phyloP scores from a whole-genome alignment of 2,888 invertebrate species.

The Thysanoteuthis rhombus region DNA sequence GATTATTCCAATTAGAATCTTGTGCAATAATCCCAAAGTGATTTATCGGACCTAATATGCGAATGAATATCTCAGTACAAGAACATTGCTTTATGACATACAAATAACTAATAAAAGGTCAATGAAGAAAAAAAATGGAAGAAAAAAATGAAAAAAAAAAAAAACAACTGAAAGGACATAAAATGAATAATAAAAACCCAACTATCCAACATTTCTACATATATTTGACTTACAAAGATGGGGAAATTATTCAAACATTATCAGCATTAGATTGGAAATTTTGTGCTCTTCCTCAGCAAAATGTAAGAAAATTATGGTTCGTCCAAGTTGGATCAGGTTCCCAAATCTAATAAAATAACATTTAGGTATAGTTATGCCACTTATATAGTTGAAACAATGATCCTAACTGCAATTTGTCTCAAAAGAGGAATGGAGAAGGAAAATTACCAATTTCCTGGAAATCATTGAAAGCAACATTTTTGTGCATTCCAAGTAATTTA shows the following conservation, averaged over 20 bases:
- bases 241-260: not conserved
- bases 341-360: not conserved
- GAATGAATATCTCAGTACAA: not conserved
- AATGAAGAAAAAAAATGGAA: not conserved
- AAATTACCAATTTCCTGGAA: too few relatives aligned
- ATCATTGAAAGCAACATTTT: not conserved
- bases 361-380: not conserved
- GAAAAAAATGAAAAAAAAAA: not conserved
- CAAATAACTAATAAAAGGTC: not conserved
- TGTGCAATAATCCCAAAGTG: not conserved
- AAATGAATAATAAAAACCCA: not conserved
- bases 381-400: not conserved
- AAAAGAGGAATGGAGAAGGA: not conserved
- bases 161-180: not conserved
- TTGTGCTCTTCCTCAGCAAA: not conserved
- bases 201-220: not conserved
- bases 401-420: not conserved
- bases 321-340: not conserved
- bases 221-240: not conserved
- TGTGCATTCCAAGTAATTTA: not conserved
- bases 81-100: not conserved
- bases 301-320: not conserved
- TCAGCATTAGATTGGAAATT: not conserved
- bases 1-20: not conserved
- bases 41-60: not conserved